phyloP scores from a whole-genome alignment of 1,140 invertebrate genomes.

The Drosophila ficusphila region DNA sequence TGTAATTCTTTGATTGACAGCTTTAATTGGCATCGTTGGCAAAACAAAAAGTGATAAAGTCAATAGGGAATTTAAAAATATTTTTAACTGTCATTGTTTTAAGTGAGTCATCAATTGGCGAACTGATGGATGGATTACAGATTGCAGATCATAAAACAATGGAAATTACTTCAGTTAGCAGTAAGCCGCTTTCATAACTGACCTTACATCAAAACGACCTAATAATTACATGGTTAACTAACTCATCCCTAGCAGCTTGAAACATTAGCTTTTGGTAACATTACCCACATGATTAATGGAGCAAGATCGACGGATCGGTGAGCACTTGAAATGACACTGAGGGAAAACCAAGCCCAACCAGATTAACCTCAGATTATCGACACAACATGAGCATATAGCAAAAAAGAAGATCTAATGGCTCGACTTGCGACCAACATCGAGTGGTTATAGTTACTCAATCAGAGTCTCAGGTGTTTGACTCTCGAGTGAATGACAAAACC shows the following conservation, averaged over 20 bases:
- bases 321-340: constrained; percentile 52
- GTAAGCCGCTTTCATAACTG: not conserved
- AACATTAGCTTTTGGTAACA: constrained; percentile 20
- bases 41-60: constrained; percentile 47
- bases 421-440: constrained; percentile 10
- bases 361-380: constrained; percentile 47
- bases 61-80: constrained; percentile 12
- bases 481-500: constrained; percentile 55
- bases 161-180: not conserved
- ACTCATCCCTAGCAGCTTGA: constrained; percentile 9
- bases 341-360: constrained; percentile 25
- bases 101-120: constrained; percentile 35
- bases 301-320: constrained; percentile 12
- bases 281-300: constrained; percentile 60
- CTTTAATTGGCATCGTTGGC: constrained; percentile 30
- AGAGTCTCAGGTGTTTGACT: constrained; percentile 39
- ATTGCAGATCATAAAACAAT: not conserved
- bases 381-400: constrained; percentile 31
- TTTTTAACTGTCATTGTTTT: constrained; percentile 17
- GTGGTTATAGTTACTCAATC: constrained; percentile 33
- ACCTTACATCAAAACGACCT: not conserved
- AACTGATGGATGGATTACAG: not conserved
- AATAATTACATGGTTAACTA: constrained; percentile 4
- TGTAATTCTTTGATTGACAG: constrained; percentile 60
- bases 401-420: constrained; percentile 36